Conservation (phyloP, 1,140 invertebrate species). For the Achroia grisella region DNA sequence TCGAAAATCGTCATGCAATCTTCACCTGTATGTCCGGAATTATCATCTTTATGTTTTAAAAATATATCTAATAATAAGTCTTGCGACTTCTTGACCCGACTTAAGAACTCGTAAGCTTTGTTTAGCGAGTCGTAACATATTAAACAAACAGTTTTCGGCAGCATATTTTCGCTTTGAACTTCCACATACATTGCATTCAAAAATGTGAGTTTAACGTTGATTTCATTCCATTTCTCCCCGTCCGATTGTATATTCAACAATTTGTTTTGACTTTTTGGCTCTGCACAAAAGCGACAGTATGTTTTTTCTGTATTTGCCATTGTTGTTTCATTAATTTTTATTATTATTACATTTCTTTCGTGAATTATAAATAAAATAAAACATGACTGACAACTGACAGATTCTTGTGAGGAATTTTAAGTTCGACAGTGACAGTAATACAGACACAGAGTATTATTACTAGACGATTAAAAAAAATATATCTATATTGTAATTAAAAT, state of each 20-base stretch:
- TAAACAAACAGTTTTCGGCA: constrained; percentile 54
- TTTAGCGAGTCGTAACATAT: constrained; percentile 43
- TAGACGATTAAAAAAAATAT: no score
- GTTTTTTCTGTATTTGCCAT: constrained; percentile 34
- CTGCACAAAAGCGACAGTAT: constrained; percentile 53
- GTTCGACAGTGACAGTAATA: no score
- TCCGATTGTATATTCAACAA: constrained; percentile 35
- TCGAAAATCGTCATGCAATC: constrained; percentile 25
- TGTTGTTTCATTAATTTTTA: constrained; percentile 11
- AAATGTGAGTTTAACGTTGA: constrained; percentile 34
- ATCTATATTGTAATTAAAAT: no score
- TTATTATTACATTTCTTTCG: not conserved
- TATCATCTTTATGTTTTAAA: constrained; percentile 9
- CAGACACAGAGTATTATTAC: no score
- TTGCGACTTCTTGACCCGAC: constrained; percentile 41
- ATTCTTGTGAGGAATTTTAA: no score
- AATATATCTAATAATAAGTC: constrained; percentile 26
- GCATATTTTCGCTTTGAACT: constrained; percentile 26
- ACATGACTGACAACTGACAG: no score
- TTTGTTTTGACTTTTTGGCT: constrained; percentile 35
- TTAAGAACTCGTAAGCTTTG: constrained; percentile 45
- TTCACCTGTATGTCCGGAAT: constrained; percentile 24
- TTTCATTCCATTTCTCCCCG: constrained; percentile 28
- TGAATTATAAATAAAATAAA: not conserved
- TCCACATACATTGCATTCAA: constrained; percentile 44